A percentile compares a stretch with the other conserved stretches of the same genome.
Conservation (phyloP, 2,113 vertebrate genomes). For the Salvelinus fontinalis region DNA sequence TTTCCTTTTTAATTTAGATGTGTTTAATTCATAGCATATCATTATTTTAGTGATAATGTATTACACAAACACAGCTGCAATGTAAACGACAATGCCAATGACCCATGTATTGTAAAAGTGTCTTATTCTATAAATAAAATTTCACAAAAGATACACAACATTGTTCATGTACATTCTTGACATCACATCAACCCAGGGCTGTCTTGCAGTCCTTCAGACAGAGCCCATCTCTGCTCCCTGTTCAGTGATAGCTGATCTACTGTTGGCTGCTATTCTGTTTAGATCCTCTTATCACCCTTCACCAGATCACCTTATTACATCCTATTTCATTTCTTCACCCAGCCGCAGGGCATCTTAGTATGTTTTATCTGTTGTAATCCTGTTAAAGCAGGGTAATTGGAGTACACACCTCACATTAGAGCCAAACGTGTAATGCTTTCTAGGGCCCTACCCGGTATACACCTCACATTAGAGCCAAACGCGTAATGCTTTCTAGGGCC, state of each 20-base stretch:
- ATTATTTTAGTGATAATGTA: not conserved
- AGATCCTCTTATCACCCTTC: constrained; percentile 53
- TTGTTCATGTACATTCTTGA: not conserved
- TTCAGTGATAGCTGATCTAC: not conserved
- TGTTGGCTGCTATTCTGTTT: constrained; percentile 44
- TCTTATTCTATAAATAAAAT: constrained; percentile 46
- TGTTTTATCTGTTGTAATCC: constrained; percentile 69
- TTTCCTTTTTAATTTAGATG: not conserved
- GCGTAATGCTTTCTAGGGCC: not conserved
- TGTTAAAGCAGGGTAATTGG: constrained; percentile 64
- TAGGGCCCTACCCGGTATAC: not conserved
- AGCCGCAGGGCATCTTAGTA: constrained; percentile 50
- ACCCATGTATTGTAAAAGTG: constrained; percentile 38
- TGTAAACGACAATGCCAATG: constrained; percentile 6
- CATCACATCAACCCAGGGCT: not conserved
- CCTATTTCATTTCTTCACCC: constrained; percentile 54
- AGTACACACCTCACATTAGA: constrained; percentile 24
- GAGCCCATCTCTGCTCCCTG: constrained; percentile 29
- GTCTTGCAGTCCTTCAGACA: not conserved
- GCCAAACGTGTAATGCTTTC: not conserved
- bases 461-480: not conserved
- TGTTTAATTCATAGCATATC: not conserved
- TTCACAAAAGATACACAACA: constrained; percentile 46
- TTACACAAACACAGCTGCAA: not conserved
- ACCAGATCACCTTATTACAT: constrained; percentile 62